Percentiles rank a stretch among this genome's conserved stretches.
phyloP scores from a whole-genome alignment of 2,113 vertebrate genomes.

The Oplegnathus fasciatus region DNA sequence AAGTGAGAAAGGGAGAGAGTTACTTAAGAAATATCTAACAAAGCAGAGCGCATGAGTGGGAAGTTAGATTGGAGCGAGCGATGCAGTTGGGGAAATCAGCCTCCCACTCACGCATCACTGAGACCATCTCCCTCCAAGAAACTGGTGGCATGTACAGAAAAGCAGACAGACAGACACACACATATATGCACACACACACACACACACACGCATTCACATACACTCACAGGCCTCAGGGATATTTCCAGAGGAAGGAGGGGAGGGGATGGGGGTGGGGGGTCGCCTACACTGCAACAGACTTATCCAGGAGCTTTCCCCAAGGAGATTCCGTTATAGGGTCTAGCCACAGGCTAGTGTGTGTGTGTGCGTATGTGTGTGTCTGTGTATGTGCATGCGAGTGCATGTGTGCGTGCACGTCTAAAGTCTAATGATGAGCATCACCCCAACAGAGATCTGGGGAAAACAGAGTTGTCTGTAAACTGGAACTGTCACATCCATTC shows the following conservation, averaged over 20 bases:
- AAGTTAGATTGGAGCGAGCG: conserved; percentile 76
- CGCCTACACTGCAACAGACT: conserved; percentile 70
- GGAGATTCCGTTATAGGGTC: conserved; percentile 72
- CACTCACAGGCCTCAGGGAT: conserved; percentile 55
- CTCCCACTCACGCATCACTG: conserved; percentile 81
- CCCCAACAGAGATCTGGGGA: conserved; percentile 77
- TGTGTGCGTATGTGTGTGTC: conserved; percentile 28
- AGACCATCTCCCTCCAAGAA: conserved; percentile 79
- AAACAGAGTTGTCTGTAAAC: conserved; percentile 79
- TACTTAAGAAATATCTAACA: conserved; percentile 78
- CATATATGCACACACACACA: conserved; percentile 44
- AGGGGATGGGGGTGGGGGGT: conserved; percentile 12
- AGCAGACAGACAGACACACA: conserved; percentile 60
- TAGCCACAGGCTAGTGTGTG: conserved; percentile 65
- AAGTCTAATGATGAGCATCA: conserved; percentile 77
- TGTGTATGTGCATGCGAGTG: conserved; percentile 30
- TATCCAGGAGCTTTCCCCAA: conserved; percentile 68
- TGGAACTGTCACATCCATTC: conserved; percentile 80
- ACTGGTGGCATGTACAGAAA: conserved; percentile 73
- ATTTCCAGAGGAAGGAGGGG: conserved; percentile 45
- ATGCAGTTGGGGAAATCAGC: conserved; percentile 82
- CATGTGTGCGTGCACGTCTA: conserved; percentile 48
- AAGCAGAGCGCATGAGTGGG: conserved; percentile 78
- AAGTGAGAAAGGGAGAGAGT: conserved; percentile 52
- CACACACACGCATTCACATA: conserved; percentile 11